Conservation (phyloP, 2,113 vertebrate species). For the Lucifuga dentata region DNA sequence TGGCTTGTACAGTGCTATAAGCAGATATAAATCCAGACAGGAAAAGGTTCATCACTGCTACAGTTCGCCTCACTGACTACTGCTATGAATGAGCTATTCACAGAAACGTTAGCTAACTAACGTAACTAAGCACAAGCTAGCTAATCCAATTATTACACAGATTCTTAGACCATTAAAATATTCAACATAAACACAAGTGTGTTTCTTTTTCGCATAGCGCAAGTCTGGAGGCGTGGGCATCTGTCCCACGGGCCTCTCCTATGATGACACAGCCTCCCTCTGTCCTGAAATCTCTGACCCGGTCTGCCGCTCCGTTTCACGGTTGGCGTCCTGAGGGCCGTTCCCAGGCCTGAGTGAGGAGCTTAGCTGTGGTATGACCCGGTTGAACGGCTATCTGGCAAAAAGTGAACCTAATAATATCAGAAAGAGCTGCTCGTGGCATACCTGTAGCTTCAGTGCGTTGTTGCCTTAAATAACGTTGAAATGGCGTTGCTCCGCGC, state of each 20-base stretch:
- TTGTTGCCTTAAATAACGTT: slow-evolving; percentile 30
- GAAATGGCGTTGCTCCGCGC: slow-evolving; percentile 67
- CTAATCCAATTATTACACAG: slow-evolving; percentile 35
- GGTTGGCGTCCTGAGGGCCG: slow-evolving; percentile 64
- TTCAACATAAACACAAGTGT: not conserved
- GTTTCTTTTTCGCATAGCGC: not conserved
- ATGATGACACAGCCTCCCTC: slow-evolving; percentile 53
- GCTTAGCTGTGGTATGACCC: slow-evolving; percentile 45
- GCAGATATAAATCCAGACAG: not conserved
- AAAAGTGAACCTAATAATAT: not conserved
- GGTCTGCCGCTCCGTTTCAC: slow-evolving; percentile 48
- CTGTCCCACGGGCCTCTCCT: slow-evolving; percentile 43
- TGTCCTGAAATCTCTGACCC: slow-evolving; percentile 75
- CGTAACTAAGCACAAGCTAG: slow-evolving; percentile 32
- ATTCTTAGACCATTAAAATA: slow-evolving; percentile 2
- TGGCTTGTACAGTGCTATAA: not conserved
- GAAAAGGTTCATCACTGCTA: slow-evolving; percentile 11
- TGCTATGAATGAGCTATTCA: slow-evolving; percentile 66
- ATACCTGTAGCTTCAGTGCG: slow-evolving; percentile 70
- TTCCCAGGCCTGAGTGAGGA: slow-evolving; percentile 65
- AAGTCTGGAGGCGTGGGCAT: slow-evolving; percentile 47
- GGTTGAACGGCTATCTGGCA: not conserved
- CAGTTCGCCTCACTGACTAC: slow-evolving; percentile 10
- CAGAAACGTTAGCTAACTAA: slow-evolving; percentile 35
- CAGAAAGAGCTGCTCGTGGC: not conserved